These are phyloP conservation scores for Enteromius unitaeniatus DNA, from an alignment of 2,797 vertebrate species.

Conservation along the genomic window DNA sequence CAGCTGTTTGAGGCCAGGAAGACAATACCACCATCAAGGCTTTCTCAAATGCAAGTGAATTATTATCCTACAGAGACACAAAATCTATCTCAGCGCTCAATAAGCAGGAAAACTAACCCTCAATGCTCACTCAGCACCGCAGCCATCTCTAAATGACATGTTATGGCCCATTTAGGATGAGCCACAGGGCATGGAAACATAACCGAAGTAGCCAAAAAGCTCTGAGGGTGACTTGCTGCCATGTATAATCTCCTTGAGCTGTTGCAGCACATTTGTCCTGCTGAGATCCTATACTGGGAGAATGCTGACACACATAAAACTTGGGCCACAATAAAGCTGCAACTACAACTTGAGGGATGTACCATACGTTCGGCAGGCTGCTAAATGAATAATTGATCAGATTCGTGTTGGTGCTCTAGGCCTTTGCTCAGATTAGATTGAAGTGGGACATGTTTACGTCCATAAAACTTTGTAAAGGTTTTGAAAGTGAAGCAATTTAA, in stretches of 20 bases:
- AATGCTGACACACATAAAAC: conserved; percentile 39
- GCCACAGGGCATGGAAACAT: conserved; percentile 3
- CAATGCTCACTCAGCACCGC: neutral
- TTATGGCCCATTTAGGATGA: conserved; percentile 16
- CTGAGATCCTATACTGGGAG: conserved; percentile 12
- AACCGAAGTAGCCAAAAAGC: conserved; percentile 25
- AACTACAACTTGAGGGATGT: conserved; percentile 55
- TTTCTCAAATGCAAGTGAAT: conserved; percentile 69
- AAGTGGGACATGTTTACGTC: conserved; percentile 10
- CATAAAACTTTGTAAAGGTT: conserved; percentile 13
- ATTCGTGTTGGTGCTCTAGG: conserved; percentile 77
- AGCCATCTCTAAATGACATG: neutral
- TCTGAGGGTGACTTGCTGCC: conserved; percentile 13
- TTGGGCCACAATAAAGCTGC: conserved; percentile 21
- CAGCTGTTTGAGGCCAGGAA: conserved; percentile 73
- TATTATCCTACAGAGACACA: conserved; percentile 67
- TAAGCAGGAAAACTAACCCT: conserved; percentile 38
- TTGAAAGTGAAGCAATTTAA: conserved; percentile 60
- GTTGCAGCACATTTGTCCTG: neutral
- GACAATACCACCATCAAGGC: conserved; percentile 56
- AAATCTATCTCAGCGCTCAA: conserved; percentile 51
- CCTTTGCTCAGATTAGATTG: conserved; percentile 69
- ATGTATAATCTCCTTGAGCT: conserved; percentile 38
- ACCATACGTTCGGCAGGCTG: conserved; percentile 65
- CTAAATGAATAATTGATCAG: conserved; percentile 76